Evolutionary conservation across 2,888 invertebrate genomes (phyloP).

Genomic region (Himalopsyche anomala): DNA sequence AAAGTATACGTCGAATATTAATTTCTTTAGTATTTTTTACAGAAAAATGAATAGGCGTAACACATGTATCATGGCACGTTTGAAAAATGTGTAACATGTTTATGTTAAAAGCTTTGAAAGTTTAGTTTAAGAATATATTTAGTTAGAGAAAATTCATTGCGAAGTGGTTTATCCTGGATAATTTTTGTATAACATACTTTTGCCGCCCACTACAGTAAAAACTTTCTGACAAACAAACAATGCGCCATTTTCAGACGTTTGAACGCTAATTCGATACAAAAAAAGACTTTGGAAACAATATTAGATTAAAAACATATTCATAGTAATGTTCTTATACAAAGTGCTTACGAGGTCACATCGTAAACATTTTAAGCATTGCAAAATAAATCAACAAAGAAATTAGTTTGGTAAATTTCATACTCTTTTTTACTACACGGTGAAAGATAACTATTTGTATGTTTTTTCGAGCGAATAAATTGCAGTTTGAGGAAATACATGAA

Average conservation of each 20-base stretch:
- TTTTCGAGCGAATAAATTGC: no score
- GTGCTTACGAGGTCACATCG: no score
- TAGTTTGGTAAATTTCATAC: no score
- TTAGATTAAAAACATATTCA: not conserved
- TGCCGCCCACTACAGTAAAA: slow-evolving; percentile 14
- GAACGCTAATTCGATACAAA: not conserved
- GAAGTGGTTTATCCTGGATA: slow-evolving; percentile 24
- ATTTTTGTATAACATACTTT: slow-evolving; percentile 34
- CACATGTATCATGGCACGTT: not conserved
- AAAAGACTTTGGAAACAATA: not conserved
- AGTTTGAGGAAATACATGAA: no score
- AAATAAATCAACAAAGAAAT: no score
- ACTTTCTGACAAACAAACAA: slow-evolving; percentile 8
- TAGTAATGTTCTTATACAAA: no score
- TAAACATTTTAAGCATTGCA: no score
- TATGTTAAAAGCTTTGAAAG: slow-evolving; percentile 20
- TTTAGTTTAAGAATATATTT: not conserved
- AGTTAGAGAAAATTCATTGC: slow-evolving; percentile 19
- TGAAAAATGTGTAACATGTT: slow-evolving; percentile 14
- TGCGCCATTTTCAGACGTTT: not conserved
- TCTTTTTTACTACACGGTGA: no score
- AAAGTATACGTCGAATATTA: no score
- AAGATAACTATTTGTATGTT: no score
- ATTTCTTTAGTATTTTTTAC: no score
- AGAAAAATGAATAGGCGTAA: no score